Base-by-base conservation (phyloP, 1,140 invertebrate genomes). In the Apocrypta bakeri region DNA sequence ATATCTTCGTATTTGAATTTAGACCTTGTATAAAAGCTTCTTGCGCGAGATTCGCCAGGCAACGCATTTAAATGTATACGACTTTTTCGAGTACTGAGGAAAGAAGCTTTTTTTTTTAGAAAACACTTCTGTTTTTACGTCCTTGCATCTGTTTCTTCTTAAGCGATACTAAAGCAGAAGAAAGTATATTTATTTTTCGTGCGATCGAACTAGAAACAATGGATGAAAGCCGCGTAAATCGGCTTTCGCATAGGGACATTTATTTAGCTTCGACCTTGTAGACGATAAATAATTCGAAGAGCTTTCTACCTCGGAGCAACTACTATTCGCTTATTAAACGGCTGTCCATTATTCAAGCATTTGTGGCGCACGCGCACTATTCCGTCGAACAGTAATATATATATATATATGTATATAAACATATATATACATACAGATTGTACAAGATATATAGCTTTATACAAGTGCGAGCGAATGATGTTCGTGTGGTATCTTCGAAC, bases 261-360 rank as follows among this genome's bases (percentile, higher is more conserved):
- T 90, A 89, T 90, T 90, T 90, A 89, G 86, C 86, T 90, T 88
- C 88, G 89, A 90, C 88, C 88, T 88, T 88, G 84, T n/a, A 85
- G 25, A 79, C 88, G 87, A 90, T 90, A 90, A 90, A 90, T 90
- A 90, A 90, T 90, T 90, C 88, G 85, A 73, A 64, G 8, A 40
- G 11, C 0, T 3, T 31, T 71, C 27, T 66, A 37, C 25, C 25
- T 8, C 64, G 72, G 80, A 85, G 87, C 84, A 83, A 76, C 87
- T 88, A 77, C 88, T 86, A 86, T 87, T 87, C 89, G 86, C 88
- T 89, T 90, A 90, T 90, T 88, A 90, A 90, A 88, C 88, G 88
- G 83, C 86, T 90, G 89, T 90, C 89, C 89, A 90, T 90, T 90
- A 90, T 90, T 90, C 88, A 90, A 87, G 69, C 69, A 17, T 33